These are phyloP conservation scores for Liolophura sinensis DNA, from an alignment of 1,140 invertebrate species.

Conservation along the genomic window DNA sequence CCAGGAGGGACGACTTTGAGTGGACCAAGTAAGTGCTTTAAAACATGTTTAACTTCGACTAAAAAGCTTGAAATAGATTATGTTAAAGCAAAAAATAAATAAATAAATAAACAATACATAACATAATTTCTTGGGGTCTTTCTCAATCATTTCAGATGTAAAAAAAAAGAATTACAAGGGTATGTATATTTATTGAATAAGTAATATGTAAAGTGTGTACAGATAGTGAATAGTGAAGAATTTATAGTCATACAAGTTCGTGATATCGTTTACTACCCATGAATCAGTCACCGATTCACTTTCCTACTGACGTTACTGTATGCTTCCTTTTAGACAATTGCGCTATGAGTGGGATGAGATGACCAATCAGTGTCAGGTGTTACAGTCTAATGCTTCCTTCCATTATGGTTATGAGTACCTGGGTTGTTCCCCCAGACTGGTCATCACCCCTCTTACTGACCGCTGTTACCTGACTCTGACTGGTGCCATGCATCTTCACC, in stretches of 20 bases:
- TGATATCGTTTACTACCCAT: no score
- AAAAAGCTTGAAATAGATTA: no score
- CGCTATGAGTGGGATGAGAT: slow-evolving; percentile 59
- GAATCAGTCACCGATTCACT: no score
- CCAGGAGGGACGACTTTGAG: slow-evolving; percentile 53
- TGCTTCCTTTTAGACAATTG: slow-evolving; percentile 50
- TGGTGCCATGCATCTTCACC: slow-evolving; percentile 78
- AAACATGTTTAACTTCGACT: neutral
- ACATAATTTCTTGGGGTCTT: no score
- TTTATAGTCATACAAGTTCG: no score
- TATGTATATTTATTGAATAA: no score
- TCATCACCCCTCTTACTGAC: slow-evolving; percentile 60
- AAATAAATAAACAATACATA: no score
- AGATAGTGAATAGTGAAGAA: no score
- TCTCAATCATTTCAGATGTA: no score
- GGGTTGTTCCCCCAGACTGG: slow-evolving; percentile 57
- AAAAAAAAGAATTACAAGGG: no score
- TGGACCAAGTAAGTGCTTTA: slow-evolving; percentile 50
- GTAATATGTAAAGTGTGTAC: no score
- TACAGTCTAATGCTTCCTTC: slow-evolving; percentile 53
- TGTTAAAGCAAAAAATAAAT: no score
- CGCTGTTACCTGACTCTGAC: slow-evolving; percentile 63
- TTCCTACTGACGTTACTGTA: neutral
- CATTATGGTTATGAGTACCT: slow-evolving; percentile 60
- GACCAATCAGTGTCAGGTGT: slow-evolving; percentile 49